These are phyloP conservation scores for Galago senegalensis DNA, from an alignment of 2,797 vertebrate genomes.

Conservation along the genomic window DNA sequence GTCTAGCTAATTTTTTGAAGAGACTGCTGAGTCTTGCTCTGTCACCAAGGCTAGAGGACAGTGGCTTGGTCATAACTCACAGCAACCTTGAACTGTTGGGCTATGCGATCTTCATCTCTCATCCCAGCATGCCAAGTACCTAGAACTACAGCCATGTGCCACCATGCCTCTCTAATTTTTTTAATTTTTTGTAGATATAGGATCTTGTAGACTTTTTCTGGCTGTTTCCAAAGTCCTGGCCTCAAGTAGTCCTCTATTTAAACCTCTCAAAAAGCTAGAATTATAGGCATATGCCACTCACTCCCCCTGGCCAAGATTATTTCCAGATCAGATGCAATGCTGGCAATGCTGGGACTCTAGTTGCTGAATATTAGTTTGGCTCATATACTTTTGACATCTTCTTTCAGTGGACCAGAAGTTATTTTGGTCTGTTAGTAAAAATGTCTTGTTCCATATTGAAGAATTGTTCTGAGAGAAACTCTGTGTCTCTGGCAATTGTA, in stretches of 20 bases:
- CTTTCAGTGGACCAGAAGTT: neutral
- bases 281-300: neutral
- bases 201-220: neutral
- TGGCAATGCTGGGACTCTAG: neutral
- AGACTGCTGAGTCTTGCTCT: neutral
- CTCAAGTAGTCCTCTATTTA: neutral
- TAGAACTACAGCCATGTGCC: neutral
- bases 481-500: neutral
- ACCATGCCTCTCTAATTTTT: neutral
- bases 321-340: neutral
- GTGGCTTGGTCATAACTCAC: neutral
- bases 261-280: neutral
- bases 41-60: neutral
- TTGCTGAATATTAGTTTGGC: neutral
- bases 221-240: neutral
- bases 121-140: neutral
- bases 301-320: neutral
- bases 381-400: neutral
- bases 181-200: neutral
- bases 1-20: neutral
- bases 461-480: neutral
- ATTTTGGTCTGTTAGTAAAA: neutral
- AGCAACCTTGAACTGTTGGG: neutral
- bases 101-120: neutral
- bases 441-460: neutral